Conservation (phyloP, 2,113 vertebrate genomes). For the Cynoglossus semilaevis region DNA sequence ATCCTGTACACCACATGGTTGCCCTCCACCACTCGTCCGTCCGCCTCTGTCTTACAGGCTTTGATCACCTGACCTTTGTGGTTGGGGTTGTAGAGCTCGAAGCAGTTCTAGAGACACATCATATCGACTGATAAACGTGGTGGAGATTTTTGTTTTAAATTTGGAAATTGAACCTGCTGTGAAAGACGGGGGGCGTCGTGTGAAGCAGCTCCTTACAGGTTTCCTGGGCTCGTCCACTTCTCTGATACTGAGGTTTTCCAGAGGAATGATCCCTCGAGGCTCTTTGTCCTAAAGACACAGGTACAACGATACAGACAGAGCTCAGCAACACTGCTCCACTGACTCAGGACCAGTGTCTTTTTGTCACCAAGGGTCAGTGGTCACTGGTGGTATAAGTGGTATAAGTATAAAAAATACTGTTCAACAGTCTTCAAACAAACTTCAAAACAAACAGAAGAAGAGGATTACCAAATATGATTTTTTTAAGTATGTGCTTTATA, state of each 20-base stretch:
- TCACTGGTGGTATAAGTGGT: no score
- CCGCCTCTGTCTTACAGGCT: constrained; percentile 96
- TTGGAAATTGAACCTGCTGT: no score
- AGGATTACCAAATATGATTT: no score
- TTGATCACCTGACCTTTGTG: constrained; percentile 98
- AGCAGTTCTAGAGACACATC: constrained; percentile 84
- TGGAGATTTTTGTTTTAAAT: no score
- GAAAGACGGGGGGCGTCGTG: no score
- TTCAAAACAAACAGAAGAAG: no score
- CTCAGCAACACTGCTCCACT: background rate
- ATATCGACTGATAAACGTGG: background rate
- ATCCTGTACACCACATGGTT: constrained; percentile 98
- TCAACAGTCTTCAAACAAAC: no score
- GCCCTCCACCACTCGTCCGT: constrained; percentile 94
- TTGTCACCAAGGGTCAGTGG: background rate
- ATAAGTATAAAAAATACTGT: no score
- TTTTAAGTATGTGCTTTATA: no score
- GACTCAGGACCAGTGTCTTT: background rate
- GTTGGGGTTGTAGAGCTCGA: constrained; percentile 94
- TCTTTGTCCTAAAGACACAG: constrained; percentile 87
- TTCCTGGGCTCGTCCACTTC: constrained; percentile 97
- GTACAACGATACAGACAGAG: constrained; percentile 10
- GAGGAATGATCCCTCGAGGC: constrained; percentile 93
- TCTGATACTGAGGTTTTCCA: constrained; percentile 96
- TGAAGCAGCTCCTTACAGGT: constrained; percentile 78